These are phyloP conservation scores for Torymus aiolomorphi DNA, from an alignment of 2,888 invertebrate genomes.

Conservation along the genomic window DNA sequence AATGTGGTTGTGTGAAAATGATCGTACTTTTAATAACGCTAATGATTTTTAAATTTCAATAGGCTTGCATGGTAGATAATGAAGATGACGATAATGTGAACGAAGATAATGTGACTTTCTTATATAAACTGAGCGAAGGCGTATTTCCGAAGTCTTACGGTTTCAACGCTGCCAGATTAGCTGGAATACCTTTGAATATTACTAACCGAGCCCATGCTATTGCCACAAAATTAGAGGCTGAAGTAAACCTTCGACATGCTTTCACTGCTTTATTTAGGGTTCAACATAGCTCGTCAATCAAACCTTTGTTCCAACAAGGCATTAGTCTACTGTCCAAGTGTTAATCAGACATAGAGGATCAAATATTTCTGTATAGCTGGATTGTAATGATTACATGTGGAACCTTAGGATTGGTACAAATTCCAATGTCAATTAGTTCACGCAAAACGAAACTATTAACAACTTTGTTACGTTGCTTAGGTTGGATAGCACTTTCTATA, in stretches of 20 bases:
- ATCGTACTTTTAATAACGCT: neutral
- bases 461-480: conserved; percentile 65
- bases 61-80: conserved; percentile 98
- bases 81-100: conserved; percentile 87
- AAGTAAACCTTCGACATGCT: conserved; percentile 71
- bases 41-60: conserved; percentile 23
- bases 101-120: conserved; percentile 95
- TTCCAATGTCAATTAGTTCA: conserved; percentile 57
- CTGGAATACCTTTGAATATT: conserved; percentile 87
- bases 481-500: conserved; percentile 67
- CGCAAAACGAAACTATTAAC: conserved; percentile 63
- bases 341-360: conserved; percentile 68
- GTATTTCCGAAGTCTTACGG: conserved; percentile 99
- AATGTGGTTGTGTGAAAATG: too few species aligned
- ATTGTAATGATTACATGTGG: conserved; percentile 66
- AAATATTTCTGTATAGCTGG: conserved; percentile 69
- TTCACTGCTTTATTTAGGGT: conserved; percentile 71
- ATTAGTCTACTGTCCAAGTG: conserved; percentile 13
- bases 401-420: conserved; percentile 66
- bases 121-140: conserved; percentile 94
- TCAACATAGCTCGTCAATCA: conserved; percentile 49
- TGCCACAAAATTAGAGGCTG: conserved; percentile 79
- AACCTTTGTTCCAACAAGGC: conserved; percentile 26
- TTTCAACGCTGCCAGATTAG: conserved; percentile 97
- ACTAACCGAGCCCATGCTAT: conserved; percentile 82